A percentile compares a stretch with the other conserved stretches of the same genome.
These are phyloP conservation scores for Herminia tarsipennalis DNA, from an alignment of 2,888 invertebrate species.

Conservation along the genomic window DNA sequence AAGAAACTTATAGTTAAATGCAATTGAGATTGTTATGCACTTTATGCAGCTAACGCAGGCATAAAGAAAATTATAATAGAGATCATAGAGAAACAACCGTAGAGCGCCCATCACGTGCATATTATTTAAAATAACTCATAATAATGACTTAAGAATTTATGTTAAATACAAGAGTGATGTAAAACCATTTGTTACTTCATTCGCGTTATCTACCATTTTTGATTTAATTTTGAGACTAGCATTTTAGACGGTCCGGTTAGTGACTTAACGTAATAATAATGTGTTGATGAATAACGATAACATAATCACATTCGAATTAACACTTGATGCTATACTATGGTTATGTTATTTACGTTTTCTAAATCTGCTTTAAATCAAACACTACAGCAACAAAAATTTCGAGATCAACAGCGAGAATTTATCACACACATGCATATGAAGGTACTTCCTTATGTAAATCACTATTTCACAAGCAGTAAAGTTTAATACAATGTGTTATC, in stretches of 20 bases:
- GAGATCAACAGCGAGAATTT: conserved; percentile 41
- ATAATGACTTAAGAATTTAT: conserved; percentile 14
- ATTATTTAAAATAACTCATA: conserved; percentile 14
- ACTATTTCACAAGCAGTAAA: conserved; percentile 43
- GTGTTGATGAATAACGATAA: conserved; percentile 20
- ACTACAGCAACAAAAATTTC: conserved; percentile 68
- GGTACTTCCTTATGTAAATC: conserved; percentile 22
- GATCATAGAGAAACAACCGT: conserved; percentile 13
- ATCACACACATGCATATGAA: conserved; percentile 52
- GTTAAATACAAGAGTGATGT: conserved; percentile 27
- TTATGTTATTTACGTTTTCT: conserved; percentile 40
- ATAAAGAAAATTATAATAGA: conserved; percentile 11
- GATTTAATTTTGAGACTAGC: conserved; percentile 79
- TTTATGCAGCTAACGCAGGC: conserved; percentile 6
- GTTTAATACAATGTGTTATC: conserved; percentile 38
- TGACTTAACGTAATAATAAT: conserved; percentile 31
- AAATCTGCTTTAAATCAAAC: conserved; percentile 55
- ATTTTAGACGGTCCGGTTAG: conserved; percentile 71
- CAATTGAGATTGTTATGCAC: conserved; percentile 23
- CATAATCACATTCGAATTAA: conserved; percentile 18
- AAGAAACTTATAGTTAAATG: conserved; percentile 12
- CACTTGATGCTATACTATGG: conserved; percentile 23
- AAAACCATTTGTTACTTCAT: conserved; percentile 13
- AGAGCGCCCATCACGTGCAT: conserved; percentile 41
- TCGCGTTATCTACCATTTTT: conserved; percentile 19